These are phyloP conservation scores for Melipona bicolor DNA, from an alignment of 2,888 invertebrate genomes.

Conservation along the genomic window DNA sequence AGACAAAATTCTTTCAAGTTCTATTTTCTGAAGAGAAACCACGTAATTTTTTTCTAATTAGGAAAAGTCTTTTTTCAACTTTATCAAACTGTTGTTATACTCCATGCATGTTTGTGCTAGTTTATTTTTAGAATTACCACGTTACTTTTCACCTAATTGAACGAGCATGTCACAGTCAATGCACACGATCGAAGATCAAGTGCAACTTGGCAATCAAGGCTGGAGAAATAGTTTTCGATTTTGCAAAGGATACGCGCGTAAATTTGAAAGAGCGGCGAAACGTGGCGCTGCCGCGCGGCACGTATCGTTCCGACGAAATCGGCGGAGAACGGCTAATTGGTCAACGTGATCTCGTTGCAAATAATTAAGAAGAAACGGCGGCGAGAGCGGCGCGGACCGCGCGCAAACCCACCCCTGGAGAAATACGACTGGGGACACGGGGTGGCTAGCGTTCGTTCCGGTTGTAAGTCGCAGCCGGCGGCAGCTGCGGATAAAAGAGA, in stretches of 20 bases:
- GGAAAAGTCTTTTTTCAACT: too few species aligned
- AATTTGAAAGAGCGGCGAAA: not conserved
- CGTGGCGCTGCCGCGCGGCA: not conserved
- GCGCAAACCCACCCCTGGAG: not conserved
- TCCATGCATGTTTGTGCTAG: too few species aligned
- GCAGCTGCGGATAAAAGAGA: slow-evolving; percentile 57
- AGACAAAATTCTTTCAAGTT: too few species aligned
- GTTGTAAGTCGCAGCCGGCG: slow-evolving; percentile 36
- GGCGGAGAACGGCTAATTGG: slow-evolving; percentile 4
- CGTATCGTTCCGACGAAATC: slow-evolving; percentile 4
- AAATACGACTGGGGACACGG: slow-evolving; percentile 15
- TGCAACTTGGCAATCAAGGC: not conserved
- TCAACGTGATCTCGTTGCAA: slow-evolving; percentile 23
- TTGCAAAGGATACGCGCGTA: not conserved
- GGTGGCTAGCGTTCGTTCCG: slow-evolving; percentile 24
- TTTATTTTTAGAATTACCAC: too few species aligned
- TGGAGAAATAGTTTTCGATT: not conserved
- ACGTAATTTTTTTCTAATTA: too few species aligned
- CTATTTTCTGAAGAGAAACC: too few species aligned
- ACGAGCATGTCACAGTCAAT: not conserved
- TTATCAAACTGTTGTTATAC: too few species aligned
- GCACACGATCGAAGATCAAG: not conserved
- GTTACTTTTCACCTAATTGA: not conserved
- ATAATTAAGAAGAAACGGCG: slow-evolving; percentile 35
- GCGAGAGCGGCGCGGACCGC: not conserved